phyloP scores from a whole-genome alignment of 2,888 invertebrate genomes.

The Ligdia adustata region DNA sequence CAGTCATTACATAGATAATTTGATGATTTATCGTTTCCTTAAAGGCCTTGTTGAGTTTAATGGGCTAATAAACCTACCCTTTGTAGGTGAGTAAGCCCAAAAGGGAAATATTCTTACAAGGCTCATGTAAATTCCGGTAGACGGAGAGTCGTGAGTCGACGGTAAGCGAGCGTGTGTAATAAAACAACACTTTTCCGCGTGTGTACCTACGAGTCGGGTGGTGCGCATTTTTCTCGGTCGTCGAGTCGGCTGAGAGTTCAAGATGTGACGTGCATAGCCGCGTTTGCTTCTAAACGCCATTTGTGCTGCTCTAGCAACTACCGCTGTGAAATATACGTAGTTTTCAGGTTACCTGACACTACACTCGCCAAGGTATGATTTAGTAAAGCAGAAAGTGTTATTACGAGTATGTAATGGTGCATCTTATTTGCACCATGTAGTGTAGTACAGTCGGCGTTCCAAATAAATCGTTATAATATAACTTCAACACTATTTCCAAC shows the following conservation, averaged over 20 bases:
- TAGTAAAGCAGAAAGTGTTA: constrained; percentile 20
- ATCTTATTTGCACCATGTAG: too few relatives aligned
- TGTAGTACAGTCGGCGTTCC: too few relatives aligned
- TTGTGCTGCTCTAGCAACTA: constrained; percentile 35
- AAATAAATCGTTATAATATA: too few relatives aligned
- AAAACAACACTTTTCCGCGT: constrained; percentile 41
- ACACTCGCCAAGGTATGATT: constrained; percentile 35
- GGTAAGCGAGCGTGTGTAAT: constrained; percentile 40
- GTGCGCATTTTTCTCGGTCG: constrained; percentile 34
- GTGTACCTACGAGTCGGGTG: constrained; percentile 18
- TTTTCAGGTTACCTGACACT: constrained; percentile 36
- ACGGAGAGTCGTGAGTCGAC: constrained; percentile 39
- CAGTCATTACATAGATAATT: constrained; percentile 51
- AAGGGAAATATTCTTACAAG: constrained; percentile 30
- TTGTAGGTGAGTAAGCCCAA: too few relatives aligned
- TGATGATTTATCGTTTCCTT: constrained; percentile 54
- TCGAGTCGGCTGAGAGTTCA: constrained; percentile 31
- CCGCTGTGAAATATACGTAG: constrained; percentile 36
- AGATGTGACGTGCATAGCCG: constrained; percentile 35
- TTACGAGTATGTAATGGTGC: too few relatives aligned
- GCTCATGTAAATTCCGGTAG: constrained; percentile 41
- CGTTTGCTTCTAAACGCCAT: constrained; percentile 41
- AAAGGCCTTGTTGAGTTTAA: constrained; percentile 52
- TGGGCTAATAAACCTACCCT: constrained; percentile 56
- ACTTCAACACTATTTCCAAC: too few relatives aligned